Evolutionary conservation across 2,888 invertebrate species (phyloP), one percentile per base, ranked within the genome.

Genomic region (Andrena trimmerana): DNA sequence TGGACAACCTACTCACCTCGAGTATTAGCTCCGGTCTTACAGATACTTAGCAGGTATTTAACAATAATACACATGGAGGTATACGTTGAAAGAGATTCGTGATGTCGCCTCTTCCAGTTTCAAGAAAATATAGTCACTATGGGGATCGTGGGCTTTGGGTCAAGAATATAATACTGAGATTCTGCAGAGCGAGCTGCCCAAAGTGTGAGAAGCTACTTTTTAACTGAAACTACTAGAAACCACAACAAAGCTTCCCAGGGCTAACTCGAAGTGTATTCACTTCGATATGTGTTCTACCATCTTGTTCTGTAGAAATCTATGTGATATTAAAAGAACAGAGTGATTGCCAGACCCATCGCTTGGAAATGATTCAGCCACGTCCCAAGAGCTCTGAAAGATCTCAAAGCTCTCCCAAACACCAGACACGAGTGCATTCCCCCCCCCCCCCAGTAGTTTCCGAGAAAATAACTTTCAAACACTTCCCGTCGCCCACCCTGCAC

Each of bases 91-190:
- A 42, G 42, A 42, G 42, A 42, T 42, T 16, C 42, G 42, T 42
- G 42, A 42, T 42, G 42, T 42, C 42, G 42, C 16, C 42, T 7
- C 6, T 6, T 1, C 10, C 8, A 8, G 27, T 54, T 29, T 70
- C 29, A 33, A 27, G 60, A 62, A 24, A 20, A 50, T 60, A 50
- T 33, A 50, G 2, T 13, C 1, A 2, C 36, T 48, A 16, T 29
- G 8, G 29, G 60, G 50, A 24, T 27, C 8, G 27, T 10, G 24
- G 24, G 13, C 42, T 42, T 42, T 42, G 42, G 42, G 42, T 42
- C 42, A 16, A 42, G 42, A 42, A 42, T 42, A 42, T 57, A 57
- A 57, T 57, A 57, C 57, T 57, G 57, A 57, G 57, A 57, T 57
- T 57, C 24, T 20, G 57, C 57, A 57, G 10, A 24, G 10, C 27